phyloP scores from a whole-genome alignment of 2,888 invertebrate species.

The Plemyria rubiginata region DNA sequence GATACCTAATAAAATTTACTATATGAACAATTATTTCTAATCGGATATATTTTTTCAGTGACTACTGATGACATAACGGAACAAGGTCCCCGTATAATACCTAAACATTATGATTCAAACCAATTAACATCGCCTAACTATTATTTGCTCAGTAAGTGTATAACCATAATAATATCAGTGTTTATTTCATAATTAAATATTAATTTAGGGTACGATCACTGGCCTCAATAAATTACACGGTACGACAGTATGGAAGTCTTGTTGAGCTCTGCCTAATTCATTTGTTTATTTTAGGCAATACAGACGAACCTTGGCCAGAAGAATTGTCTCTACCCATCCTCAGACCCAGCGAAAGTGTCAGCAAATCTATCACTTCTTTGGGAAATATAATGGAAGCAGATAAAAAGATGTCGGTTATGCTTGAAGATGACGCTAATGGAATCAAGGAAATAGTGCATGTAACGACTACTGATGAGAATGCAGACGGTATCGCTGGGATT shows the following conservation, averaged over 20 bases:
- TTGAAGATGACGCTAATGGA: constrained; percentile 13
- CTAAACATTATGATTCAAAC: constrained; percentile 25
- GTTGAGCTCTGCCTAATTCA: neutral
- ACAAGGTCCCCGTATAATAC: constrained; percentile 7
- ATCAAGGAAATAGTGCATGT: neutral
- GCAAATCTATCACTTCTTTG: constrained; percentile 67
- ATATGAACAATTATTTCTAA: neutral
- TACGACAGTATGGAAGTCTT: neutral
- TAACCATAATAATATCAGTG: too few relatives aligned
- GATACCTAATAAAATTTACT: neutral
- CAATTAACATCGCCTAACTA: constrained; percentile 58
- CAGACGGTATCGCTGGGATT: neutral
- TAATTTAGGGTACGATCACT: neutral
- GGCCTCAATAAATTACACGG: too few relatives aligned
- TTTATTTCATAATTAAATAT: too few relatives aligned
- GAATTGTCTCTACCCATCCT: constrained; percentile 47
- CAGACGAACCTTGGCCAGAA: constrained; percentile 72
- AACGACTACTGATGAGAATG: neutral
- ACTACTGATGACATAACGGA: constrained; percentile 10
- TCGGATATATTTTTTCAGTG: constrained; percentile 14
- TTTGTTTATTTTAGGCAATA: constrained; percentile 54
- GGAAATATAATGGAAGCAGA: constrained; percentile 66
- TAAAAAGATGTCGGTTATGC: constrained; percentile 46
- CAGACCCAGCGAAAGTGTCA: constrained; percentile 61
- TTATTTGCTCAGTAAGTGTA: constrained; percentile 63